Conservation (phyloP, 2,888 invertebrate species). For the Acholoe squamosa region DNA sequence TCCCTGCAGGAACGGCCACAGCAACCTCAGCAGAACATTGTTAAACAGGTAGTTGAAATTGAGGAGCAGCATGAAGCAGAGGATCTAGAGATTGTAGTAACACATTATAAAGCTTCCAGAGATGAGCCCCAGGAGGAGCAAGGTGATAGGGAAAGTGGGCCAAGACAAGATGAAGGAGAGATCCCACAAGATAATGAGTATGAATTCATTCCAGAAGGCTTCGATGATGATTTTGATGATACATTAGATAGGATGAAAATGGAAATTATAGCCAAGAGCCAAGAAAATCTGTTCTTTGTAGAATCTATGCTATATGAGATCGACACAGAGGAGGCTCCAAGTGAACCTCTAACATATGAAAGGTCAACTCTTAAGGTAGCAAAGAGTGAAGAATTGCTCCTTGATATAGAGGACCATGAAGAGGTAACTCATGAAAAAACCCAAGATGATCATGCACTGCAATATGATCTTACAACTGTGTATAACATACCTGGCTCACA, state of each 20-base stretch:
- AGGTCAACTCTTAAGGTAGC: conserved; percentile 40
- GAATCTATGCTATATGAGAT: not conserved
- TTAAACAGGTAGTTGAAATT: conserved; percentile 4
- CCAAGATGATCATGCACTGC: not conserved
- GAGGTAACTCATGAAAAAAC: not conserved
- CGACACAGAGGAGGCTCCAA: conserved; percentile 3
- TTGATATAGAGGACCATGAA: conserved; percentile 36
- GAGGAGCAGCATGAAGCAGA: conserved; percentile 36
- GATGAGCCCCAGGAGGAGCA: not conserved
- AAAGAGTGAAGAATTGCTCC: conserved; percentile 39
- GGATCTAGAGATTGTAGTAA: not conserved
- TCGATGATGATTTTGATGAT: not conserved
- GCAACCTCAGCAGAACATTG: not conserved
- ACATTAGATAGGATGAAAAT: conserved; percentile 2
- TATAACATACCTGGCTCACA: not conserved
- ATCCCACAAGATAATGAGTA: not conserved
- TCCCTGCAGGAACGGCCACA: not conserved
- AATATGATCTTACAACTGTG: conserved; percentile 45
- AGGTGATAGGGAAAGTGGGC: not conserved
- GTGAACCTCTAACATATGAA: conserved; percentile 9
- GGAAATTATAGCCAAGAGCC: conserved; percentile 24
- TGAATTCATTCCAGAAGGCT: not conserved
- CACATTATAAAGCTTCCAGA: conserved; percentile 19
- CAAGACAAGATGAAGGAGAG: not conserved
- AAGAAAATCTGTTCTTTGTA: conserved; percentile 49